These are phyloP conservation scores for Stegodyphus dumicola DNA, from an alignment of 1,140 invertebrate species.

Conservation along the genomic window DNA sequence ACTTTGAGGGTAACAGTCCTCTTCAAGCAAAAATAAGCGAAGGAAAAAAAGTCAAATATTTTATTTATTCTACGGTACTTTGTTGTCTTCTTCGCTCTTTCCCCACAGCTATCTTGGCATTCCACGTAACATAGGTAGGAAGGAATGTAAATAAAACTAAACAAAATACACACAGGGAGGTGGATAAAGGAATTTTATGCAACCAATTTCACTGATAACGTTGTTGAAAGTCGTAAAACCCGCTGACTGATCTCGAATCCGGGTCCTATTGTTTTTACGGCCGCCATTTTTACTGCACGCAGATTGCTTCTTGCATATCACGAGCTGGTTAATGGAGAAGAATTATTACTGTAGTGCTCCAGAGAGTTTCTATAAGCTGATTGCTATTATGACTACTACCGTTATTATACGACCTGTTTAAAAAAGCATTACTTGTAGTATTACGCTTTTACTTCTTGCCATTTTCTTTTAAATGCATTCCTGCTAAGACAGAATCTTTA, in stretches of 20 bases:
- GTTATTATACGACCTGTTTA: slow-evolving; percentile 14
- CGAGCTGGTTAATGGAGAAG: slow-evolving; percentile 24
- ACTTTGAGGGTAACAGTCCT: slow-evolving; percentile 44
- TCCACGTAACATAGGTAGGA: slow-evolving; percentile 37
- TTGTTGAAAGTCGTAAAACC: slow-evolving; percentile 52
- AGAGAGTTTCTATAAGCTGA: slow-evolving; percentile 36
- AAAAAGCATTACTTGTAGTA: slow-evolving; percentile 8
- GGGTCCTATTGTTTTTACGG: slow-evolving; percentile 48
- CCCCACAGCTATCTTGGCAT: slow-evolving; percentile 3
- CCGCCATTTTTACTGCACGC: slow-evolving; percentile 28
- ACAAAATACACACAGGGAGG: slow-evolving; percentile 9
- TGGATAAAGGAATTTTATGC: slow-evolving; percentile 38
- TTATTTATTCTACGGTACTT: slow-evolving; percentile 46
- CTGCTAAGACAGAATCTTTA: too few species aligned
- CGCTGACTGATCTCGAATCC: slow-evolving; percentile 33
- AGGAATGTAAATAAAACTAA: slow-evolving; percentile 33
- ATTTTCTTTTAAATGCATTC: too few species aligned
- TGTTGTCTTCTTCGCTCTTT: slow-evolving; percentile 26
- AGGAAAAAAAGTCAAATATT: slow-evolving; percentile 4
- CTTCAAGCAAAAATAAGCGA: slow-evolving; percentile 29
- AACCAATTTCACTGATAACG: slow-evolving; percentile 54
- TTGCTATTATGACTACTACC: slow-evolving; percentile 9
- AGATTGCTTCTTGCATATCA: slow-evolving; percentile 24
- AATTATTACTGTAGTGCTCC: slow-evolving; percentile 28
- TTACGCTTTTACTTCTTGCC: not conserved